Evolutionary conservation across 2,797 vertebrate genomes (phyloP).

Genomic region (Emydoidea blandingii): DNA sequence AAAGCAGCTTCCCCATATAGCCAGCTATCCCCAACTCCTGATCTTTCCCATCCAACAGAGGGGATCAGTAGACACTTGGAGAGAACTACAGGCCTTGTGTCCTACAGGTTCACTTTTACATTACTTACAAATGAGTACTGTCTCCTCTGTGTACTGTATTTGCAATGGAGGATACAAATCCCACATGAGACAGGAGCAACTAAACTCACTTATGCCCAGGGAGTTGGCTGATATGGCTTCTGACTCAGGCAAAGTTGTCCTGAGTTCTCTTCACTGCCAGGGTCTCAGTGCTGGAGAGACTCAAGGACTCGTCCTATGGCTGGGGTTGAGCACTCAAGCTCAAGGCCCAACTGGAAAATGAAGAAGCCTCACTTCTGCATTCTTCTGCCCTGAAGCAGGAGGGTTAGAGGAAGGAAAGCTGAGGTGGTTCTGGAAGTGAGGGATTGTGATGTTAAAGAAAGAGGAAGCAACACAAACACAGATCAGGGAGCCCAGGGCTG

Average conservation of each 20-base stretch:
- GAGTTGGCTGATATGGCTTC: background rate
- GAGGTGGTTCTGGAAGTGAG: background rate
- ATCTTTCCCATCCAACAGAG: background rate
- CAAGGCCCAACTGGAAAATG: rapidly evolving
- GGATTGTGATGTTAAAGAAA: background rate
- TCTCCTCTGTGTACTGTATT: background rate
- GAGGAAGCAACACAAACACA: background rate
- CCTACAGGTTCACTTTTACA: background rate
- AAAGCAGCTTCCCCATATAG: background rate
- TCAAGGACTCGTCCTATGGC: background rate
- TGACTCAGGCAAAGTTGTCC: background rate
- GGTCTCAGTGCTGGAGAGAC: background rate
- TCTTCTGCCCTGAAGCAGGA: background rate
- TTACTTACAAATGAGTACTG: background rate
- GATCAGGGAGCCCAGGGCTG: background rate
- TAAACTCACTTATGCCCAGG: background rate
- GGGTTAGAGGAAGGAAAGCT: background rate
- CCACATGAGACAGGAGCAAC: background rate
- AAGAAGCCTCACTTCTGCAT: background rate
- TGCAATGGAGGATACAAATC: background rate
- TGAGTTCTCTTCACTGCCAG: background rate
- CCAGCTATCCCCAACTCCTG: background rate
- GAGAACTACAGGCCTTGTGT: background rate
- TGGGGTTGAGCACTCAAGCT: rapidly evolving
- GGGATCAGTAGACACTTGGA: background rate